phyloP scores from a whole-genome alignment of 2,888 invertebrate species.

The Melikaiella ostensackeni region DNA sequence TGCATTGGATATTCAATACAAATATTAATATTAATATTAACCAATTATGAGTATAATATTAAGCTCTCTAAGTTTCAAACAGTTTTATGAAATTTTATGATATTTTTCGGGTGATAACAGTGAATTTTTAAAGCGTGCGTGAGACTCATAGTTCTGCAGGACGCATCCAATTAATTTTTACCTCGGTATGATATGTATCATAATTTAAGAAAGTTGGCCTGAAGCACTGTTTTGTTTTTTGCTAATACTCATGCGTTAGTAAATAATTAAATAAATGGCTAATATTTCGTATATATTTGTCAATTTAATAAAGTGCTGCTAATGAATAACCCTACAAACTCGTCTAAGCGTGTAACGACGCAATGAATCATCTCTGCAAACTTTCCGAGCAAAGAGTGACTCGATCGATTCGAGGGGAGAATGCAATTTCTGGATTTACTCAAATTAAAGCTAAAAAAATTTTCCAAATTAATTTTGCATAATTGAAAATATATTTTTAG shows the following conservation, averaged over 20 bases:
- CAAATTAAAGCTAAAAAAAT: background rate
- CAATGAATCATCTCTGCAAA: slow-evolving; percentile 61
- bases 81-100: background rate
- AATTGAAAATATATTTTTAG: too few relatives aligned
- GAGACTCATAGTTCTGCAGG: background rate
- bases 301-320: slow-evolving; percentile 71
- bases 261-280: slow-evolving; percentile 59
- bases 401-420: slow-evolving; percentile 28
- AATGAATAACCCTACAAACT: slow-evolving; percentile 61
- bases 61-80: background rate
- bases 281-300: slow-evolving; percentile 70
- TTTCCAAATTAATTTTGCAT: too few relatives aligned
- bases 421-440: background rate
- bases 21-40: too few relatives aligned
- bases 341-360: slow-evolving; percentile 48
- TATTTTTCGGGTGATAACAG: background rate
- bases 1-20: too few relatives aligned
- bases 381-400: slow-evolving; percentile 41
- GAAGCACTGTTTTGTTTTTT: slow-evolving; percentile 19
- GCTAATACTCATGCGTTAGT: slow-evolving; percentile 33
- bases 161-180: slow-evolving; percentile 4
- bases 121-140: slow-evolving; percentile 10
- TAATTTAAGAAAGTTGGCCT: slow-evolving; percentile 17
- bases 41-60: too few relatives aligned
- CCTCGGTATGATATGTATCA: slow-evolving; percentile 10